Conservation (phyloP, 2,888 invertebrate genomes). For the Parascotia fuliginaria region DNA sequence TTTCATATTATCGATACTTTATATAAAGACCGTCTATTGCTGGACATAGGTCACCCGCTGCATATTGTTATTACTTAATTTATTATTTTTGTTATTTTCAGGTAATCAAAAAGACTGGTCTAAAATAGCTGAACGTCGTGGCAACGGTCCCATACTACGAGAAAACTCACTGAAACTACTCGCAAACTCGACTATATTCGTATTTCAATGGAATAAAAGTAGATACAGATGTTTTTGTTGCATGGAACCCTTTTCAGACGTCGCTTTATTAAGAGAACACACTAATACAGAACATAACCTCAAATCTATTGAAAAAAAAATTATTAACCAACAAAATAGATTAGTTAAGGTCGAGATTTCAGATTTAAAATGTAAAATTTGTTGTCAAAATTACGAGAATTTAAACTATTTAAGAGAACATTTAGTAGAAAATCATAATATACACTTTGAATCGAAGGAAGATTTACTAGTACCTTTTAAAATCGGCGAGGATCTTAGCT, state of each 20-base stretch:
- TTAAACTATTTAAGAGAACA: slow-evolving; percentile 56
- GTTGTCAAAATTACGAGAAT: slow-evolving; percentile 43
- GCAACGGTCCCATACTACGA: slow-evolving; percentile 59
- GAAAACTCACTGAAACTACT: slow-evolving; percentile 83
- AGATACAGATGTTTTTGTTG: slow-evolving; percentile 74
- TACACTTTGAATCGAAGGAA: slow-evolving; percentile 52
- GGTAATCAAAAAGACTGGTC: slow-evolving; percentile 48
- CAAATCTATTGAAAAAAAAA: slow-evolving; percentile 64
- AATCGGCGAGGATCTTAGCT: slow-evolving; percentile 57
- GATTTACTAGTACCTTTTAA: slow-evolving; percentile 72
- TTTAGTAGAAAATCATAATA: slow-evolving; percentile 50
- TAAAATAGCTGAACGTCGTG: slow-evolving; percentile 60
- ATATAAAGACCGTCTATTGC: no score
- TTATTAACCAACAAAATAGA: slow-evolving; percentile 69
- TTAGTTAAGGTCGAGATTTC: slow-evolving; percentile 75
- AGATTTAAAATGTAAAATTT: slow-evolving; percentile 62
- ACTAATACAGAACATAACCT: slow-evolving; percentile 53
- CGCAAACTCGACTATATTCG: slow-evolving; percentile 66
- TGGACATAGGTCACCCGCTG: no score
- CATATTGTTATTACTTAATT: no score
- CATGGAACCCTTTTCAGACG: slow-evolving; percentile 67
- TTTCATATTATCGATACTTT: no score
- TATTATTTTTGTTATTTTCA: no score
- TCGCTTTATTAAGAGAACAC: slow-evolving; percentile 59
- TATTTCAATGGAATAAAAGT: slow-evolving; percentile 77